Conservation (phyloP, 2,113 vertebrate genomes). For the Heliornis fulica region DNA sequence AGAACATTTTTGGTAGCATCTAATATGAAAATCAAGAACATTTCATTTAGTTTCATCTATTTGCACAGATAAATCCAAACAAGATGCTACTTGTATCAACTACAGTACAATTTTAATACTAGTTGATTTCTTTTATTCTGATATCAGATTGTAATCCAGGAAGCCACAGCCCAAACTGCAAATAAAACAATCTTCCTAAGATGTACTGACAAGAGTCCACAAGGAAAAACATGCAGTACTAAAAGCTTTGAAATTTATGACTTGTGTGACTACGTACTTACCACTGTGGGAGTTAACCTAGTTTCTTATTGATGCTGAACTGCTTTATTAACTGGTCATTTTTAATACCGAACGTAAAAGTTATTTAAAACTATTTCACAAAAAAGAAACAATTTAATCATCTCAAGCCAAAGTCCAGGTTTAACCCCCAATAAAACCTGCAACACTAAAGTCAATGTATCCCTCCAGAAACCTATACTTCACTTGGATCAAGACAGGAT, state of each 20-base stretch:
- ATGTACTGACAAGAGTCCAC: neutral
- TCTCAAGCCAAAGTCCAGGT: neutral
- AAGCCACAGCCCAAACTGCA: neutral
- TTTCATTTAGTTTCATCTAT: neutral
- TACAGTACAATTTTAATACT: neutral
- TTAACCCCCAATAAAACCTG: neutral
- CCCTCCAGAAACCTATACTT: neutral
- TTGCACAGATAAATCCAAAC: too few relatives aligned
- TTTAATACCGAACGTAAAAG: neutral
- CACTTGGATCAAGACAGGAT: neutral
- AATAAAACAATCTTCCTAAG: neutral
- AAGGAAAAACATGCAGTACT: neutral
- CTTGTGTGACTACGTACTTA: neutral
- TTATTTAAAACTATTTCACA: neutral
- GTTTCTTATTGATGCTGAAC: neutral
- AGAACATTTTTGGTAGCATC: neutral
- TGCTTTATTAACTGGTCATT: neutral
- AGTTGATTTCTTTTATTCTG: neutral
- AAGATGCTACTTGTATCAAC: too few relatives aligned
- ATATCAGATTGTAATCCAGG: neutral
- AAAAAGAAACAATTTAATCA: neutral
- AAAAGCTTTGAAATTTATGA: slow-evolving; percentile 49
- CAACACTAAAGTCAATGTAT: neutral
- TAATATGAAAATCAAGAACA: neutral
- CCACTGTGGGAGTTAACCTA: slow-evolving; percentile 17